These are phyloP conservation scores for Psylliodes chrysocephalus DNA, from an alignment of 2,888 invertebrate species.

Conservation along the genomic window DNA sequence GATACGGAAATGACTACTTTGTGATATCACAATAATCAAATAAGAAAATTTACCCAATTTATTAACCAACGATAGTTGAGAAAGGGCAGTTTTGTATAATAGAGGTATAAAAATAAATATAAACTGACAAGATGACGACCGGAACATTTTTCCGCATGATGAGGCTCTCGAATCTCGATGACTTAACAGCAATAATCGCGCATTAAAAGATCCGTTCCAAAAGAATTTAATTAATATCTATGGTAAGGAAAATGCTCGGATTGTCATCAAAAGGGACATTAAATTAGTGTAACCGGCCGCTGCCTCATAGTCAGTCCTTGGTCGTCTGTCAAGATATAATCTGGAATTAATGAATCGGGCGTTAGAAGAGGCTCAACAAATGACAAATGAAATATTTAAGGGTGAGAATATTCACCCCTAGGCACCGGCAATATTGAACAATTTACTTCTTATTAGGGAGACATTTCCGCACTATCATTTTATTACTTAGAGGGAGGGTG, in stretches of 20 bases:
- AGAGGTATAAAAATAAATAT: too few species aligned
- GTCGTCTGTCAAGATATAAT: slow-evolving; percentile 40
- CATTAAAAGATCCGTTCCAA: neutral
- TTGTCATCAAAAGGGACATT: slow-evolving; percentile 10
- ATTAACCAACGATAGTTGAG: too few species aligned
- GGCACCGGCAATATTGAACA: slow-evolving; percentile 48
- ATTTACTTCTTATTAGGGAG: slow-evolving; percentile 46
- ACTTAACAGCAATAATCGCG: neutral
- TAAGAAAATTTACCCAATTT: too few species aligned
- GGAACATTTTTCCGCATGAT: too few species aligned
- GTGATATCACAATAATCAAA: too few species aligned
- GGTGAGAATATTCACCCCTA: slow-evolving; percentile 49
- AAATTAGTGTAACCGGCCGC: slow-evolving; percentile 26
- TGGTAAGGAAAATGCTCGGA: neutral
- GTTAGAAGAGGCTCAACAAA: slow-evolving; percentile 44
- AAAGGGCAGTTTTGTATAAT: too few species aligned
- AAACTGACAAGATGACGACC: too few species aligned
- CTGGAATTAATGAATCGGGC: slow-evolving; percentile 48
- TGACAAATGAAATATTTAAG: slow-evolving; percentile 47
- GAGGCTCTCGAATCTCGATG: too few species aligned
- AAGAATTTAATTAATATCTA: slow-evolving; percentile 9
- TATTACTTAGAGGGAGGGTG: neutral
- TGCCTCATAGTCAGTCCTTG: too few species aligned
- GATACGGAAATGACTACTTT: too few species aligned
- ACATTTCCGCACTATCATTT: slow-evolving; percentile 32